These are phyloP conservation scores for Lochmaea crataegi DNA, from an alignment of 2,888 invertebrate species.

Conservation along the genomic window DNA sequence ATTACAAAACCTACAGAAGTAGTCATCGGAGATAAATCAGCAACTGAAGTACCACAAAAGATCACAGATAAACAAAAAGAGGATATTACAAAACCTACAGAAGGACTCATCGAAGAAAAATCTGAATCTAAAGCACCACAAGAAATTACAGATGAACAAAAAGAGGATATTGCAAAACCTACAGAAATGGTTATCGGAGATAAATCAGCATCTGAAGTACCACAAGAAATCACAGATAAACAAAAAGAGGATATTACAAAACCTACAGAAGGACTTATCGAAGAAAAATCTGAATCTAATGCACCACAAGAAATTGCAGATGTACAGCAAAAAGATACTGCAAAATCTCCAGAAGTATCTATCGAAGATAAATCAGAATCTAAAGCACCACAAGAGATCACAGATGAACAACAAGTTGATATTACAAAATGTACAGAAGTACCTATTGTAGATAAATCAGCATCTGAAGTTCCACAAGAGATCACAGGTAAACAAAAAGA, in stretches of 20 bases:
- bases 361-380: neutral
- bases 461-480: neutral
- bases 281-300: neutral
- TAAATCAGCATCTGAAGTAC: too few species aligned
- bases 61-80: neutral
- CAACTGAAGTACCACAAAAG: neutral
- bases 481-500: neutral
- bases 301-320: constrained; percentile 9
- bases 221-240: neutral
- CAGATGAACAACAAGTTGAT: too few species aligned
- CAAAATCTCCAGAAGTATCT: neutral
- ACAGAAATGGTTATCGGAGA: neutral
- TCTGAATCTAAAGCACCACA: neutral
- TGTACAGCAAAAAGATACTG: too few species aligned
- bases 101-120: constrained; percentile 13
- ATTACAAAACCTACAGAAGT: neutral
- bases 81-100: neutral
- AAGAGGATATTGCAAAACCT: neutral
- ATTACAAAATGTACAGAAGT: too few species aligned
- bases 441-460: too few species aligned
- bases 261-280: neutral
- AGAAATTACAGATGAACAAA: neutral
- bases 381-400: neutral
- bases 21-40: neutral
- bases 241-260: neutral